Base-by-base conservation (phyloP, 2,888 invertebrate species). In the Petrophora chlorosata region DNA sequence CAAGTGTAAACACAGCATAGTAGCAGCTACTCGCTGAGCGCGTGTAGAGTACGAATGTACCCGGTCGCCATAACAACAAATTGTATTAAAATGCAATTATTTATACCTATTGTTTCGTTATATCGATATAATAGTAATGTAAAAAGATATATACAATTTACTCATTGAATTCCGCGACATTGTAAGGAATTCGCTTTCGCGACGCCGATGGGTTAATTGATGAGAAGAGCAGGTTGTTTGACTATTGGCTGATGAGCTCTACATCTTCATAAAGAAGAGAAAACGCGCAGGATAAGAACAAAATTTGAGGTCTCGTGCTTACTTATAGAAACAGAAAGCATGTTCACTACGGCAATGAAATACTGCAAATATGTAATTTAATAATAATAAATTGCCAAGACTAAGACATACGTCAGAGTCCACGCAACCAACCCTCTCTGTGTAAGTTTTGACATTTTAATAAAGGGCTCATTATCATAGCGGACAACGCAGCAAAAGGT, bases 1-100 rank as follows among this genome's bases (percentile, higher is more conserved):
- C 51, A 45, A 67, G 50, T 65, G 60, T 73, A 74, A 74, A 74
- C 74, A 73, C 59, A 53, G 39, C 57, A 61, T 40, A 33, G 25
- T 25, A 41, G 47, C 32, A 41, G 47, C 32, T 42, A 66, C 56
- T 58, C 46, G 38, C 53, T 40, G 53, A 45, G 55, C 67, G 61
- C 64, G 65, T 69, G 70, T 48, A 53, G 51, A 53, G 53, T 53
- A 45, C 23, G 9, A 33, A 28, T 45, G 53, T 34, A 56, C 57
- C 34, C 16, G 40, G 44, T 41, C 41, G 41, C 30, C 34, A 50
- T 39, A 28, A 49, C 43, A 55, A 45, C 30, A 19, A 10, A 28
- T 16, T 13, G 23, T 8, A 28, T 16, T 10, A 3, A 14, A 28
- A 39, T 12, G 16, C 0, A 7, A 10, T 22, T 34, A 9, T 3